Evolutionary conservation across 2,113 vertebrate species (phyloP).

Genomic region (Oreochromis niloticus): DNA sequence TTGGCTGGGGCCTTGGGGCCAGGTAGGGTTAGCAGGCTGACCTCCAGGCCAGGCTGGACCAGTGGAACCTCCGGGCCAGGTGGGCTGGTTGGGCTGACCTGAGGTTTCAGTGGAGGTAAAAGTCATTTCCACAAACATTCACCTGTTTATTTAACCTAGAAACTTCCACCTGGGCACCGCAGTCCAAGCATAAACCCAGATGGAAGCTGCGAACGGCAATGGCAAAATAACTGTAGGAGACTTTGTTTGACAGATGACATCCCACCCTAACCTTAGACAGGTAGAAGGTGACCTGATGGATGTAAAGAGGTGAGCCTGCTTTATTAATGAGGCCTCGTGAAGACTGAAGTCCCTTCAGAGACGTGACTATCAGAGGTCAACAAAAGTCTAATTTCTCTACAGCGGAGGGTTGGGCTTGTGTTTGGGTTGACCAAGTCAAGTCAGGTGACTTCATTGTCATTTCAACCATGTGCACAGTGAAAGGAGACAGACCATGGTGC

Average conservation of each 20-base stretch:
- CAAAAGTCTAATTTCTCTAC: background rate
- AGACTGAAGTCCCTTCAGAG: background rate
- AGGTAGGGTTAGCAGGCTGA: background rate
- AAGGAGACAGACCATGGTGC: background rate
- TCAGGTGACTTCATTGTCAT: background rate
- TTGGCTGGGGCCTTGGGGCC: background rate
- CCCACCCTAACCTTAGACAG: background rate
- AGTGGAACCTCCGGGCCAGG: background rate
- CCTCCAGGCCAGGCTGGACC: background rate
- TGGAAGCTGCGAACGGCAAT: rapidly evolving
- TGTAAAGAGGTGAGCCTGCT: background rate
- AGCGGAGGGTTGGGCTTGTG: background rate
- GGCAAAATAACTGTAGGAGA: background rate
- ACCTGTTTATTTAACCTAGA: background rate
- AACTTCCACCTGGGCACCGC: background rate
- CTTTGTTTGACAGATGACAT: background rate
- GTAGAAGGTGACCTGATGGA: background rate
- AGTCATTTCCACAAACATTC: background rate
- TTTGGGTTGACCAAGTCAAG: background rate
- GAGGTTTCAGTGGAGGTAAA: background rate
- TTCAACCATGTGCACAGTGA: background rate
- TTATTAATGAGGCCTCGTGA: background rate
- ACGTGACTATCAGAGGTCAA: background rate
- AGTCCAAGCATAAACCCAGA: background rate
- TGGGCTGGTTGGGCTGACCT: background rate